Conservation (phyloP, 2,113 vertebrate species). For the Gobio gobio region DNA sequence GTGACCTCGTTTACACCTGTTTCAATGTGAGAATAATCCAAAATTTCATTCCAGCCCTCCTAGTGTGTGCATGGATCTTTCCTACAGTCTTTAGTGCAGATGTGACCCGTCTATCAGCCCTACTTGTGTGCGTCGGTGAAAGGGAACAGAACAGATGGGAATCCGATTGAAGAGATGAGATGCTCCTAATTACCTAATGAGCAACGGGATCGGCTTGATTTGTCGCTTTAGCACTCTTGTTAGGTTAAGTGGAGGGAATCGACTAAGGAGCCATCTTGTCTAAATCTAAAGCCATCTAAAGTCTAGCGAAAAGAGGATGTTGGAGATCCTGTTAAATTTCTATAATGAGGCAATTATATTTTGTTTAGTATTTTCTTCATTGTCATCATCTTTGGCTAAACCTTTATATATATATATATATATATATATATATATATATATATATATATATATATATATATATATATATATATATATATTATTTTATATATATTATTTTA, state of each 20-base stretch:
- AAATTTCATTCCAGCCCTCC: constrained; percentile 14
- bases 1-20: not conserved
- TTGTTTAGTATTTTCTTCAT: not conserved
- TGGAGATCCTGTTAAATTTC: not conserved
- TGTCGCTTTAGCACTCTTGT: constrained; percentile 78
- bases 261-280: constrained; percentile 68
- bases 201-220: constrained; percentile 75
- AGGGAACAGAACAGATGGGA: constrained; percentile 70
- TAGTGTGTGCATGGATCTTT: constrained; percentile 30
- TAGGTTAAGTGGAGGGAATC: constrained; percentile 81
- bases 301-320: not conserved
- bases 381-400: not conserved
- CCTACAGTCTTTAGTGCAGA: constrained; percentile 48
- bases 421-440: no score
- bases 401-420: no score
- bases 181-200: constrained; percentile 82
- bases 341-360: not conserved
- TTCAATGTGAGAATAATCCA: not conserved
- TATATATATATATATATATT: no score
- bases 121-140: constrained; percentile 58
- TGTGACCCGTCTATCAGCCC: constrained; percentile 66
- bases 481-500: no score
- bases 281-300: constrained; percentile 39
- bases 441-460: no score
- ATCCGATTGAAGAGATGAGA: constrained; percentile 71